Evolutionary conservation across 2,113 vertebrate species (phyloP).

Genomic region (Oryzias curvinotus): DNA sequence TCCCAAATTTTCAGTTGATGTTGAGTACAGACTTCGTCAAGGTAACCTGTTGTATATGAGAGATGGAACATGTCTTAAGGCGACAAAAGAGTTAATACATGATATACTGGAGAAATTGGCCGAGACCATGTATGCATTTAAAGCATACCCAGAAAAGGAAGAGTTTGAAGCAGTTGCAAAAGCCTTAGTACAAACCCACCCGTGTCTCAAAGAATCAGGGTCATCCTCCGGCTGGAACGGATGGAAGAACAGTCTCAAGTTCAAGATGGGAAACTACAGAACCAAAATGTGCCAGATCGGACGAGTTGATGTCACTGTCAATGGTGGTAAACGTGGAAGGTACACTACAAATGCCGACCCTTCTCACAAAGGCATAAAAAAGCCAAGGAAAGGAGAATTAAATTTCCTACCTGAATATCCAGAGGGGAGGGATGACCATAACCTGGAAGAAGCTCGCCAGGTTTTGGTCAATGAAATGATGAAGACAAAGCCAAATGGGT

Average conservation of each 20-base stretch:
- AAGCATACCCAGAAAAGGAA: not conserved
- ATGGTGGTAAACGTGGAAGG: constrained; percentile 4
- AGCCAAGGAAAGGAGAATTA: constrained; percentile 10
- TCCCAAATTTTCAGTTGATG: constrained; percentile 12
- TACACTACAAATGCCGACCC: not conserved
- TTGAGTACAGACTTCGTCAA: constrained; percentile 8
- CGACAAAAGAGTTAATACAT: constrained; percentile 12
- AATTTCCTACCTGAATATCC: constrained; percentile 14
- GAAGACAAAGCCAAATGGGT: not conserved
- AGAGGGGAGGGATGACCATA: constrained; percentile 1
- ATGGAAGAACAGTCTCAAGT: constrained; percentile 14
- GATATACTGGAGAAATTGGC: constrained; percentile 16
- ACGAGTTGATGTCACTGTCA: constrained; percentile 8
- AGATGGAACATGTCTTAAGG: constrained; percentile 1
- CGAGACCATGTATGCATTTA: constrained; percentile 8
- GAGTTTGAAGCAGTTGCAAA: constrained; percentile 9
- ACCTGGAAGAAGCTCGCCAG: too few species aligned
- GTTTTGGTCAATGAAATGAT: constrained; percentile 11
- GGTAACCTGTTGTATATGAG: not conserved
- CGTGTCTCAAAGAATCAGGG: constrained; percentile 11
- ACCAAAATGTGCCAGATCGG: not conserved
- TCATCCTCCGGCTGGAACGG: not conserved
- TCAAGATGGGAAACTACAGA: constrained; percentile 1
- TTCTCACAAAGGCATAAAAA: constrained; percentile 9
- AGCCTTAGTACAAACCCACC: constrained; percentile 3